Evolutionary conservation across 1,140 invertebrate species (phyloP).

Genomic region (Anoplolepis gracilipes): DNA sequence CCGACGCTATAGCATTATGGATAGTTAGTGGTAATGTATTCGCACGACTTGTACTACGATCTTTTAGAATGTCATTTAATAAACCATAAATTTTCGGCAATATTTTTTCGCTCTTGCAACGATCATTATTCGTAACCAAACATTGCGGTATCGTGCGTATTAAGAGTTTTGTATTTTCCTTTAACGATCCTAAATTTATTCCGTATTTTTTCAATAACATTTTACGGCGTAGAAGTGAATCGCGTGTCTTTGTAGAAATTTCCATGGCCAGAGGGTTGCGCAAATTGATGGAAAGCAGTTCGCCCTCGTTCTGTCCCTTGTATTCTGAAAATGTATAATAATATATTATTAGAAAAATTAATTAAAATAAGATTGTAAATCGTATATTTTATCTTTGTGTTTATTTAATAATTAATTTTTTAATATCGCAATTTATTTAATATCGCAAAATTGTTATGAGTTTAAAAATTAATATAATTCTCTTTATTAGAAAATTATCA

Average conservation of each 20-base stretch:
- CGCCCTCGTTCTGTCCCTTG: conserved; percentile 69
- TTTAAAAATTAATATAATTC: neutral
- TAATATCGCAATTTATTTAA: neutral
- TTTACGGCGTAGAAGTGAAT: conserved; percentile 70
- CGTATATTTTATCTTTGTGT: neutral
- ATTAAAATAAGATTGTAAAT: neutral
- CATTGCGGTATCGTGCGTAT: conserved; percentile 80
- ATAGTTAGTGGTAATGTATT: conserved; percentile 79
- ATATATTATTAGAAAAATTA: conserved; percentile 8
- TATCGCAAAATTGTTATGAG: neutral
- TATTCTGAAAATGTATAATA: conserved; percentile 76
- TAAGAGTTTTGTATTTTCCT: conserved; percentile 63
- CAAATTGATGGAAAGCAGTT: conserved; percentile 76
- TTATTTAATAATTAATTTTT: neutral
- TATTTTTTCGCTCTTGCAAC: conserved; percentile 71
- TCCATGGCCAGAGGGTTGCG: conserved; percentile 76
- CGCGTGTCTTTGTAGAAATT: conserved; percentile 66
- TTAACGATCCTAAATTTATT: conserved; percentile 70
- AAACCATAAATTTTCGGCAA: conserved; percentile 72
- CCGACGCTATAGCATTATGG: conserved; percentile 81
- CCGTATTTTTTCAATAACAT: conserved; percentile 77
- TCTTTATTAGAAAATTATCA: conserved; percentile 33
- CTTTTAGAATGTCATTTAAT: conserved; percentile 78
- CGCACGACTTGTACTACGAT: conserved; percentile 62
- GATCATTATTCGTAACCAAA: conserved; percentile 75